Evolutionary conservation across 2,888 invertebrate species (phyloP), one percentile per base, ranked within the genome.

Genomic region (Diarsia dahlii): DNA sequence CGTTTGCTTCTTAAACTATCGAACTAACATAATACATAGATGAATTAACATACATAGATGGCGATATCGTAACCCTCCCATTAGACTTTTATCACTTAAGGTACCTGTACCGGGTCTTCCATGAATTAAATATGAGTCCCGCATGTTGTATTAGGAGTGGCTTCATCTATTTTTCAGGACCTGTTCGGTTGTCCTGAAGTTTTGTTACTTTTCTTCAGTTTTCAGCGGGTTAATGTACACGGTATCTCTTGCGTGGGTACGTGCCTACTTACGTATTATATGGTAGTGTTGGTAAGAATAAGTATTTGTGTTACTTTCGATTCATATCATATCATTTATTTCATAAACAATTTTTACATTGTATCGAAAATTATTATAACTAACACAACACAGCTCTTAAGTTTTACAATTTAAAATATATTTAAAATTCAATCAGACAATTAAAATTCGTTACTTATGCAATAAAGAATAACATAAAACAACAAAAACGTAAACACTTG

Each of bases 71-170:
- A 65, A 23, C 4, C 13, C 3, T 56, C 39, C 20, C 15, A 50
- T 52, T 76, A 68, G 13, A 64, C 28, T 80, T 79, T 64, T 62
- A 76, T 58, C n/a, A n/a, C 50, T 64, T 45, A 50, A 62, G 48
- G 73, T 62, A 62, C 13, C 18, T 50, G 13, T 56, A 56, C 34
- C 52, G 34, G 34, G 18, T 39, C 13, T 45, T 48, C 54, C 23
- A 72, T 79, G 73, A 72, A 81, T 79, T 39, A 81, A 28, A 50
- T 62, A 79, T 79, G 56, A 72, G 20, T 18, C n/a, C 8, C 15
- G 58, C 15, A 52, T 18, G 12, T 48, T 28, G 28, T 48, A 39
- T 50, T 46, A 58, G 56, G 68, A 64, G 13, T 48, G 50, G 63
- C 46, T 18, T 63, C 60, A 82, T 80, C 23, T 46, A 77, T 60